Evolutionary conservation across 2,797 vertebrate genomes (phyloP).

Genomic region (Anableps anableps): DNA sequence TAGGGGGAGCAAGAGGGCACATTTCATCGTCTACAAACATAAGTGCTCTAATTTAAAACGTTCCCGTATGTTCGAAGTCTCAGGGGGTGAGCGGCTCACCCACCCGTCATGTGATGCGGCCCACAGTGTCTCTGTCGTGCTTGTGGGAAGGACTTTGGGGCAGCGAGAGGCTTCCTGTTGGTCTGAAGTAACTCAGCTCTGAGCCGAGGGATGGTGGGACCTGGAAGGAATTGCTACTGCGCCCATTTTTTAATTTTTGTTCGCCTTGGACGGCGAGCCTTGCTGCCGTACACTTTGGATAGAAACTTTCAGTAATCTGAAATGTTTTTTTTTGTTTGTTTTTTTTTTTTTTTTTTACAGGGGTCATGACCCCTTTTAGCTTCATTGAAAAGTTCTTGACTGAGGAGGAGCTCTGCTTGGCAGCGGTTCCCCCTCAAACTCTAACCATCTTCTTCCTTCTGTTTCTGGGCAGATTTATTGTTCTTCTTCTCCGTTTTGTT

Average conservation of each 20-base stretch:
- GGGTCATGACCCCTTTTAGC: constrained; percentile 47
- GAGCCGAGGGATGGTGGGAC: constrained; percentile 29
- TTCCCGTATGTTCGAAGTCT: constrained; percentile 50
- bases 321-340: no score
- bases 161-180: constrained; percentile 68
- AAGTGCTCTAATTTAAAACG: constrained; percentile 70
- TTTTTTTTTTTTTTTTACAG: no score
- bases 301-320: constrained; percentile 56
- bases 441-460: constrained; percentile 38
- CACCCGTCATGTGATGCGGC: constrained; percentile 50
- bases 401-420: constrained; percentile 51
- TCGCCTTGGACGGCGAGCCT: constrained; percentile 34
- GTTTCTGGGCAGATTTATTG: constrained; percentile 41
- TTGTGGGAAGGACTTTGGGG: constrained; percentile 33
- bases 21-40: constrained; percentile 64
- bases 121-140: constrained; percentile 36
- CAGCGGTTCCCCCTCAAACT: constrained; percentile 36
- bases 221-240: constrained; percentile 46
- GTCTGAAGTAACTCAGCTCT: constrained; percentile 68
- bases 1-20: constrained; percentile 36
- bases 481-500: background rate
- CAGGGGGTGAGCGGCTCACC: constrained; percentile 54
- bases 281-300: constrained; percentile 70
- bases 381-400: constrained; percentile 45
- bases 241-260: constrained; percentile 25